These are phyloP conservation scores for Aphaenogaster rudis DNA, from an alignment of 1,140 invertebrate species.

Conservation along the genomic window DNA sequence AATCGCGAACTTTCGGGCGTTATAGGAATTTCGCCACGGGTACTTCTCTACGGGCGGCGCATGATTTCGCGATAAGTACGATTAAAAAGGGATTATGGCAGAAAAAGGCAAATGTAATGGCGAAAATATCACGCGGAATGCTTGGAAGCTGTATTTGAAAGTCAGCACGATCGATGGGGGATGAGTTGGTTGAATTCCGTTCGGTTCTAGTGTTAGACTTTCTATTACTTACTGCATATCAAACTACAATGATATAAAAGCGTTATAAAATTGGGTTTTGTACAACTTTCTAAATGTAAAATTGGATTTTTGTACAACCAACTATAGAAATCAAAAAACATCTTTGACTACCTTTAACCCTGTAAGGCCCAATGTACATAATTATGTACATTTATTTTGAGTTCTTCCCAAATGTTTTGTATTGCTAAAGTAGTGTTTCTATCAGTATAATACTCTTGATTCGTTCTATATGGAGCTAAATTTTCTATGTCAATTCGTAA, in stretches of 20 bases:
- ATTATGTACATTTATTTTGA: too few species aligned
- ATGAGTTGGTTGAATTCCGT: slow-evolving; percentile 15
- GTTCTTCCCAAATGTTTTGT: too few species aligned
- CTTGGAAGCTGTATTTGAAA: slow-evolving; percentile 41
- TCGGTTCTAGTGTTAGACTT: slow-evolving; percentile 3
- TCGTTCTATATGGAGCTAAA: too few species aligned
- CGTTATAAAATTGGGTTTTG: not conserved
- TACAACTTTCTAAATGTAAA: not conserved
- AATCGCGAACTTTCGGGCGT: slow-evolving; percentile 19
- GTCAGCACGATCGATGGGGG: slow-evolving; percentile 23
- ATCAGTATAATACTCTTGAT: too few species aligned
- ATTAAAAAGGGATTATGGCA: slow-evolving; percentile 15
- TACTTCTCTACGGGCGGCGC: slow-evolving; percentile 57
- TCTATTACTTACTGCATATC: not conserved
- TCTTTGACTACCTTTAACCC: not conserved
- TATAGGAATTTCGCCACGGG: slow-evolving; percentile 44
- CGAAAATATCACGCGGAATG: slow-evolving; percentile 18
- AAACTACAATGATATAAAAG: slow-evolving; percentile 6
- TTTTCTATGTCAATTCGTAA: too few species aligned
- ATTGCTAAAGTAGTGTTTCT: too few species aligned
- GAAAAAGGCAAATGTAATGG: not conserved
- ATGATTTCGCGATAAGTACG: slow-evolving; percentile 57
- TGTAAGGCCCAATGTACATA: too few species aligned
- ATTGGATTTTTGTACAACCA: too few species aligned
- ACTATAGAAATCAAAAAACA: not conserved